Evolutionary conservation across 2,113 vertebrate species (phyloP).

Genomic region (Alouatta palliata): DNA sequence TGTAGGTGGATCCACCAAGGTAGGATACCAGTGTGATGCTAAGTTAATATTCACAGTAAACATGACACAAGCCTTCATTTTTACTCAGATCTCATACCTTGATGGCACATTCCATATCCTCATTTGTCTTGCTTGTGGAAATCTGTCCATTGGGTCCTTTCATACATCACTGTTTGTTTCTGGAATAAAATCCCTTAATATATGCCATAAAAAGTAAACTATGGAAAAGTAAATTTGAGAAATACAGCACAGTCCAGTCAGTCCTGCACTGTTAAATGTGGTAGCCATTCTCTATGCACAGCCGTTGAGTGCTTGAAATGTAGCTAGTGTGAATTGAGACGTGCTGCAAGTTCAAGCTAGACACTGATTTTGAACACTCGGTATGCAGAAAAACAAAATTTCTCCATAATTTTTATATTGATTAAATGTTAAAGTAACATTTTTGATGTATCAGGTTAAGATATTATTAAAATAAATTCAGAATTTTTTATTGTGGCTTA

Average conservation of each 20-base stretch:
- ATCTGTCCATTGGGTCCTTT: neutral
- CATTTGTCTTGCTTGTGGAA: neutral
- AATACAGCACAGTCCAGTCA: neutral
- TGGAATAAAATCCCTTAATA: neutral
- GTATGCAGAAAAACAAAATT: neutral
- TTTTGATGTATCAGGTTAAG: neutral
- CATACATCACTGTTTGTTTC: neutral
- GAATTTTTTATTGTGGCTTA: neutral
- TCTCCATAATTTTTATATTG: neutral
- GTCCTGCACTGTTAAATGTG: neutral
- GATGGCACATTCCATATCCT: neutral
- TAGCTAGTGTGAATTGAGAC: neutral
- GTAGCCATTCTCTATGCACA: neutral
- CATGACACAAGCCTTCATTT: neutral
- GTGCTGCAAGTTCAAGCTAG: neutral
- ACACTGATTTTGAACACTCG: neutral
- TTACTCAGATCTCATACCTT: neutral
- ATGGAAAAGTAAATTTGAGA: neutral
- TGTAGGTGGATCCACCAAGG: neutral
- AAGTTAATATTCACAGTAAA: neutral
- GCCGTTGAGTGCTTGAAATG: neutral
- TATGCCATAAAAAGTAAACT: neutral
- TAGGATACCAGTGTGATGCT: neutral
- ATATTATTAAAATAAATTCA: neutral
- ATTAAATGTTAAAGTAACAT: neutral